Evolutionary conservation across 2,113 vertebrate species (phyloP).

Genomic region (Rhadina sibilatrix): DNA sequence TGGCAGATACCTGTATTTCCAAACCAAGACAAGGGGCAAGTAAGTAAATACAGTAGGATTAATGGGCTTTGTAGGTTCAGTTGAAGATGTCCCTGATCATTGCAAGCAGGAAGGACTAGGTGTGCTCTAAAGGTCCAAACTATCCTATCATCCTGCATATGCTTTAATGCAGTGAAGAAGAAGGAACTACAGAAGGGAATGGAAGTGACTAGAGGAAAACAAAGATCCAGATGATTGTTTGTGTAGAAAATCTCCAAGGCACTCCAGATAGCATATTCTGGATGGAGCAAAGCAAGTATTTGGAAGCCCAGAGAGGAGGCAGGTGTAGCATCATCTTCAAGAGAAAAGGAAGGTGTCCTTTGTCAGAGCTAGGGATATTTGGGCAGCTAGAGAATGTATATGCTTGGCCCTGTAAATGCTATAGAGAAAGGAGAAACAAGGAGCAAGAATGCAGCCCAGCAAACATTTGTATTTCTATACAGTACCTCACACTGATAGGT

Average conservation of each 20-base stretch:
- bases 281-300: neutral
- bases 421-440: neutral
- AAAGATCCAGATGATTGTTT: neutral
- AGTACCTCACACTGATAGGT: neutral
- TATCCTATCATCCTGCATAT: neutral
- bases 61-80: accelerated
- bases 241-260: accelerated
- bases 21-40: too few species aligned
- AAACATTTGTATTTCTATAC: neutral
- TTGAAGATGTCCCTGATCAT: neutral
- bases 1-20: too few species aligned
- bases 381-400: neutral
- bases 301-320: neutral
- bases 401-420: neutral
- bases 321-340: neutral
- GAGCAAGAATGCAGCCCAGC: neutral
- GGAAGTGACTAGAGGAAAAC: neutral
- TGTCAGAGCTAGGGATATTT: neutral
- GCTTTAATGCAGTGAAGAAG: neutral
- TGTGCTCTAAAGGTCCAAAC: neutral
- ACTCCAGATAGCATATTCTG: neutral
- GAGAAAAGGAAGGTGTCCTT: neutral
- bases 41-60: neutral
- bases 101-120: neutral
- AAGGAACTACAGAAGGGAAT: neutral